phyloP scores from a whole-genome alignment of 2,797 vertebrate species.

The Taenioides sp. region DNA sequence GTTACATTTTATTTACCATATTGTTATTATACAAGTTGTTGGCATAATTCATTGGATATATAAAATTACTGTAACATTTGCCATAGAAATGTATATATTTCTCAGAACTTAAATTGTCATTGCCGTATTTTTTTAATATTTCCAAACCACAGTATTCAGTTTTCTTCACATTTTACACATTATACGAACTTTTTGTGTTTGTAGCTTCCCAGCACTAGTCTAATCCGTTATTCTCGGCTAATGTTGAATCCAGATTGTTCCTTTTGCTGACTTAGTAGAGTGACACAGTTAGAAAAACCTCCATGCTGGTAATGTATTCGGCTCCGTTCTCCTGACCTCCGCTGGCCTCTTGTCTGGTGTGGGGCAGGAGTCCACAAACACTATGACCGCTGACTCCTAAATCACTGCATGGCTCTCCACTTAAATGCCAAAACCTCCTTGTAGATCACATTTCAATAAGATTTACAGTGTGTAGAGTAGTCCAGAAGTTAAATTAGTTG shows the following conservation, averaged over 20 bases:
- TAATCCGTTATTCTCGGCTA: slow-evolving; percentile 17
- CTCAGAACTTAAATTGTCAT: not conserved
- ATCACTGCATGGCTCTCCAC: slow-evolving; percentile 9
- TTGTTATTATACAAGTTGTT: too few species aligned
- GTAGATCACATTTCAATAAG: not conserved
- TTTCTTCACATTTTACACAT: slow-evolving; percentile 4
- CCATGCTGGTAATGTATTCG: slow-evolving; percentile 12
- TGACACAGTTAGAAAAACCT: slow-evolving; percentile 16
- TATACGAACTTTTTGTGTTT: slow-evolving; percentile 16
- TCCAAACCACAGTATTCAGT: not conserved
- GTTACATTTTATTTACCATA: too few species aligned
- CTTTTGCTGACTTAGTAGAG: slow-evolving; percentile 14
- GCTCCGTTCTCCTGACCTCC: slow-evolving; percentile 20
- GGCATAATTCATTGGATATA: too few species aligned
- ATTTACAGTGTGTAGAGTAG: not conserved
- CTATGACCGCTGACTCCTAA: slow-evolving; percentile 14
- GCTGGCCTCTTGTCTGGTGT: slow-evolving; percentile 17
- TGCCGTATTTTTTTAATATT: not conserved
- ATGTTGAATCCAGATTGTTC: slow-evolving; percentile 22
- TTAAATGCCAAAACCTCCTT: slow-evolving; percentile 7
- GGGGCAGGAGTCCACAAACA: slow-evolving; percentile 6
- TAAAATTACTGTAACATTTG: not conserved
- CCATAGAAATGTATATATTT: not conserved
- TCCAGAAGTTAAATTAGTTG: not conserved
- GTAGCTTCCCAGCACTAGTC: slow-evolving; percentile 5